Base-by-base conservation (phyloP, 2,888 invertebrate species). In the Melanchra persicariae region DNA sequence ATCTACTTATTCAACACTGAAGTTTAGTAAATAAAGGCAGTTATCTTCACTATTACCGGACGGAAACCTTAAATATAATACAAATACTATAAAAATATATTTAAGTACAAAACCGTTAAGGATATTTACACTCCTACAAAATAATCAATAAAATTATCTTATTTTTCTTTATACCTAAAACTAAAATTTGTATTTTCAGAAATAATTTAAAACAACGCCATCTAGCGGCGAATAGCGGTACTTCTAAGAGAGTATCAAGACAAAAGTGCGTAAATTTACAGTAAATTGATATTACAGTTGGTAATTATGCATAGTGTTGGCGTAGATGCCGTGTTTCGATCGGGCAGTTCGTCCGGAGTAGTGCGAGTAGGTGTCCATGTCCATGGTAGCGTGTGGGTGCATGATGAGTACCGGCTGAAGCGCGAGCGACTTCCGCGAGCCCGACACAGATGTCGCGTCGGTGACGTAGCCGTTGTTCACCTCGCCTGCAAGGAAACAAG, bases 391-490 rank as follows among this genome's bases (percentile, higher is more conserved):
- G 87, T 96, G 96, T 1, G 97, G 97, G 51, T 98, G 98, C 96
- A 98, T 97, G 86, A 99, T 94, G 62, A 99, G 95, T 12, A 99
- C 98, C 2, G 99, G 98, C 92, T 98, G 98, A 15, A 99, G 94
- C 64, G 98, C 98, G 10, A 98, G 95, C 0, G 98, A 98, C 92
- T 98, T 98, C 68, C 98, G 96, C 1, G 98, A 98, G 0, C 98
- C 98, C 15, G 98, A 97, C 64, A 98, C 97, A 82, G 98, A 98
- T 81, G 98, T 98, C 37, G 97, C 98, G 91, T 99, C 99, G 19
- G 98, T 98, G 74, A 98, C 97, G 92, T 98, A 98, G 10, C 98
- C 98, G 87, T 98, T 97, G 95, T 98, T 98, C 83, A 98, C 98
- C 96, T 98, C 98, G 79, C 98, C 98, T 98, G 94, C 70, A 96